Evolutionary conservation across 2,797 vertebrate genomes (phyloP).

Genomic region (Bovichtus variegatus): DNA sequence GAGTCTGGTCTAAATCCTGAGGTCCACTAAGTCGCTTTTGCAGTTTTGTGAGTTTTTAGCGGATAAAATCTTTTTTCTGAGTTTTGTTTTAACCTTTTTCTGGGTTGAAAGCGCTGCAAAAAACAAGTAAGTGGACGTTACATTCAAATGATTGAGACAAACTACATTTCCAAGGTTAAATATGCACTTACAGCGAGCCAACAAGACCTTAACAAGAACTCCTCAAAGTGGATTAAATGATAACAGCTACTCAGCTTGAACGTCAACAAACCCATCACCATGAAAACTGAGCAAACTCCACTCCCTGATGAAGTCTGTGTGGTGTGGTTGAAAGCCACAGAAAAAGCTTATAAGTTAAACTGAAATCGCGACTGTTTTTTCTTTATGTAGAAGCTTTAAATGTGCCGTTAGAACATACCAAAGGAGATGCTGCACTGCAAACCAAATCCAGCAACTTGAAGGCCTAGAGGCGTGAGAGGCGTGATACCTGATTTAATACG

Average conservation of each 20-base stretch:
- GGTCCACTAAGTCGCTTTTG: background rate
- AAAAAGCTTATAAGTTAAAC: background rate
- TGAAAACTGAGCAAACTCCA: background rate
- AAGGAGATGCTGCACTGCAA: too few relatives aligned
- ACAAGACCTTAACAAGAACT: background rate
- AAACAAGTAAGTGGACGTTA: background rate
- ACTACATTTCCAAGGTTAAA: background rate
- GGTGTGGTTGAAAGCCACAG: background rate
- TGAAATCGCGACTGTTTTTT: background rate
- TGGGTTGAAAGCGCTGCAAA: background rate
- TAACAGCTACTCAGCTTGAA: background rate
- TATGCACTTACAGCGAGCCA: background rate
- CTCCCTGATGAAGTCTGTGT: background rate
- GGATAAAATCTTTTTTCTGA: background rate
- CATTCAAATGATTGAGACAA: background rate
- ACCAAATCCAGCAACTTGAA: slow-evolving; percentile 48
- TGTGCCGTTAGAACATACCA: background rate
- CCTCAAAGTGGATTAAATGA: background rate
- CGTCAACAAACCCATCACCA: background rate
- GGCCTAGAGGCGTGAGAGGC: background rate
- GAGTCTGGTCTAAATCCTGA: background rate
- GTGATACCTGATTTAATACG: background rate
- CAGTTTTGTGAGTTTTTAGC: too few relatives aligned
- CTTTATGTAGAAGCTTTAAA: background rate
- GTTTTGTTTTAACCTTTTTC: background rate